These are phyloP conservation scores for Drosophila arizonae DNA, from an alignment of 1,140 invertebrate genomes.

Conservation along the genomic window DNA sequence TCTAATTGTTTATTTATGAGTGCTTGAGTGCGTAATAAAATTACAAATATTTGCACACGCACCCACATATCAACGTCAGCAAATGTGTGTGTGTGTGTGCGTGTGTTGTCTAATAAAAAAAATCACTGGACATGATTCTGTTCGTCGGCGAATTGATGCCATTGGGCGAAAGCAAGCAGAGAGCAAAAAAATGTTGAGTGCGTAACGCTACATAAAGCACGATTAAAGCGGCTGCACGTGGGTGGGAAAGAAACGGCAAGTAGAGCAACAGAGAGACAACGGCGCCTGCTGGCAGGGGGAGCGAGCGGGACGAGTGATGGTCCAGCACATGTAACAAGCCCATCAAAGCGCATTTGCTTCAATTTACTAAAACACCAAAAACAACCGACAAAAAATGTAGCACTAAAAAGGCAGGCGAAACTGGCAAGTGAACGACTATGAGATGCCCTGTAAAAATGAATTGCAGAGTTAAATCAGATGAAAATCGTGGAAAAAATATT, in stretches of 20 bases:
- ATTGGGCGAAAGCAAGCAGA: background rate
- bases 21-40: conserved; percentile 80
- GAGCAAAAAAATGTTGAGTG: conserved; percentile 49
- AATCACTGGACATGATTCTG: conserved; percentile 71
- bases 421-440: background rate
- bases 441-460: conserved; percentile 11
- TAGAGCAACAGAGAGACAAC: background rate
- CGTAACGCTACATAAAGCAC: conserved; percentile 82
- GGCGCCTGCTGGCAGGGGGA: background rate
- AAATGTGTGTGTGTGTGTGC: too few relatives aligned
- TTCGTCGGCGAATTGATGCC: conserved; percentile 31
- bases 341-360: conserved; percentile 82
- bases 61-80: conserved; percentile 5
- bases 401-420: conserved; percentile 28
- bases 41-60: conserved; percentile 81
- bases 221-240: conserved; percentile 56
- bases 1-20: conserved; percentile 82
- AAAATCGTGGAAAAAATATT: too few relatives aligned
- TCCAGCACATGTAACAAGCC: conserved; percentile 58
- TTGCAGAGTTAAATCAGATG: too few relatives aligned
- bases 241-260: background rate
- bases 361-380: conserved; percentile 81
- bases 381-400: conserved; percentile 22
- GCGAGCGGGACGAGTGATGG: conserved; percentile 5
- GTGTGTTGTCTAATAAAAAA: conserved; percentile 54